phyloP scores from a whole-genome alignment of 1,140 invertebrate genomes.

The Pseudomyrmex pallidus region DNA sequence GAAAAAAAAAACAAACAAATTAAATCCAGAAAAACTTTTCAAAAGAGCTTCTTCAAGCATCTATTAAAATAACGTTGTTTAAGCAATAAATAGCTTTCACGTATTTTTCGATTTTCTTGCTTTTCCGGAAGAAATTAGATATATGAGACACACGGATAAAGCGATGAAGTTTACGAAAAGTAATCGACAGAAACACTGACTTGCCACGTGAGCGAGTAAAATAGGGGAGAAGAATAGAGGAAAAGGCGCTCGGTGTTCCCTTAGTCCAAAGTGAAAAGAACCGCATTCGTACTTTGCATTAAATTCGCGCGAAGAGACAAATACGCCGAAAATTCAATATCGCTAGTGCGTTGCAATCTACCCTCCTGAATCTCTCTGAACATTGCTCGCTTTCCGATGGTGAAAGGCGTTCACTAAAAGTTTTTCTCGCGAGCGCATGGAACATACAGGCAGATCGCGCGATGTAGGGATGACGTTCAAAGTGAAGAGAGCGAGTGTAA shows the following conservation, averaged over 20 bases:
- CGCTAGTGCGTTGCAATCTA: neutral
- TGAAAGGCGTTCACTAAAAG: slow-evolving; percentile 24
- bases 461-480: neutral
- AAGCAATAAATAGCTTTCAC: neutral
- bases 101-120: neutral
- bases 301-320: neutral
- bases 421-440: slow-evolving; percentile 11
- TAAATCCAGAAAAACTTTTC: too few relatives aligned
- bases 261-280: slow-evolving; percentile 53
- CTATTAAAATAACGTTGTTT: neutral
- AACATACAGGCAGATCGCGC: neutral
- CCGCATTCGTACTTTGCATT: neutral
- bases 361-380: too few relatives aligned
- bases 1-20: too few relatives aligned
- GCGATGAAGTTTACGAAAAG: slow-evolving; percentile 10
- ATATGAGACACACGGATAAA: neutral
- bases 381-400: slow-evolving; percentile 10
- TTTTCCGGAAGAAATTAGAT: neutral
- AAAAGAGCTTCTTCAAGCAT: too few relatives aligned
- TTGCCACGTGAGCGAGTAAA: neutral
- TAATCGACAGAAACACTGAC: neutral
- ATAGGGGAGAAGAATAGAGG: neutral
- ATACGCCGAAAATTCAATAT: slow-evolving; percentile 23
- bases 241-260: slow-evolving; percentile 27
- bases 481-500: slow-evolving; percentile 11